Evolutionary conservation across 2,113 vertebrate genomes (phyloP), one percentile per base, ranked within the genome.

Genomic region (Zosterops hypoxanthus): DNA sequence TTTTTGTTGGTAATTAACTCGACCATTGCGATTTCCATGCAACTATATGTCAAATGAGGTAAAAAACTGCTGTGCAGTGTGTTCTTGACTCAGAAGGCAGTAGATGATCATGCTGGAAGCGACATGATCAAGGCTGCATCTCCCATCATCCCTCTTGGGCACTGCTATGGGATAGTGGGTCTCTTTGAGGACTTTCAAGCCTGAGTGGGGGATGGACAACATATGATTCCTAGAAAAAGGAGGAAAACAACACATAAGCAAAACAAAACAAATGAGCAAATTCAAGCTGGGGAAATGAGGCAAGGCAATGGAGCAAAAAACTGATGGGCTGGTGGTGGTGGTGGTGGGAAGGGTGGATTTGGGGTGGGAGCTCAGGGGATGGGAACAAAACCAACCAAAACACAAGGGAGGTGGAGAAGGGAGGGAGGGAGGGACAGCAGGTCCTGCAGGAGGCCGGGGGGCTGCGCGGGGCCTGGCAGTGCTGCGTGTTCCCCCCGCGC

Each of bases 101-200:
- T 98, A 98, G 98, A 94, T 98, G 98, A 98, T 98, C 98, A 98
- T 98, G 98, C 98, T 98, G 98, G 98, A 98, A 98, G 98, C 95
- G 98, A 98, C 98, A 99, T 99, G 98, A 99, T 98, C 98, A 99
- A 97, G 98, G 98, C 98, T 98, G 98, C 98, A 99, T 99, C 98
- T 99, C 98, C 98, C 98, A 98, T 98, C 98, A 98, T 99, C 98
- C 98, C 98, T 98, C 98, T 98, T 98, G 99, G 98, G 98, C 98
- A 98, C 98, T 98, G 98, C 98, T 98, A 98, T 98, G 99, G 99
- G 99, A 99, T 99, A 99, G 99, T 99, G 99, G 99, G 99, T 99
- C 99, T 99, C 99, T 99, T 99, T 99, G 99, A 99, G 99, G 99
- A 99, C 99, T 99, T 99, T 99, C 99, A 99, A 99, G 99, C 99